A percentile compares a stretch with the other conserved stretches of the same genome.
Conservation (phyloP, 2,113 vertebrate genomes). For the Urocolius indicus region DNA sequence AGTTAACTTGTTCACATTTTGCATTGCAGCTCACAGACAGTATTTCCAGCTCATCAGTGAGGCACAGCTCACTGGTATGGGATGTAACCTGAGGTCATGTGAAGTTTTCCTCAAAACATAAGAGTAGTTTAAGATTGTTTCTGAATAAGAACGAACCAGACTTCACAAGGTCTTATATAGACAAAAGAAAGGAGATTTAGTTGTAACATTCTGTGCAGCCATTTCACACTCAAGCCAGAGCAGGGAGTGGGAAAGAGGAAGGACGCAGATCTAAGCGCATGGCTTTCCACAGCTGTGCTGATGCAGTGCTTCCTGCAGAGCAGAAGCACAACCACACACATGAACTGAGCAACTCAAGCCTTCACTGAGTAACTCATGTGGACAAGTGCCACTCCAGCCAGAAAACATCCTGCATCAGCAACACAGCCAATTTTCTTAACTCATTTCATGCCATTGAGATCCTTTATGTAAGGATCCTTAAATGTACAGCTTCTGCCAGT, state of each 20-base stretch:
- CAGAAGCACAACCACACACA: background rate
- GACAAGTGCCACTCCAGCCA: background rate
- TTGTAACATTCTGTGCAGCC: background rate
- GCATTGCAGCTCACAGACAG: background rate
- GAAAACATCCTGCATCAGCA: background rate
- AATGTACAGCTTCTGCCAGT: background rate
- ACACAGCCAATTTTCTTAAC: background rate
- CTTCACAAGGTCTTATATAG: background rate
- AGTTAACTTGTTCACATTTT: background rate
- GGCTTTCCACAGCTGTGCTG: background rate
- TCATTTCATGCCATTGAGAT: background rate
- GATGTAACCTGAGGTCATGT: background rate
- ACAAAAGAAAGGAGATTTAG: background rate
- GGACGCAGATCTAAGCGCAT: rapidly evolving
- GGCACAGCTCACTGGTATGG: background rate
- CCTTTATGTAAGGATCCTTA: too few relatives aligned
- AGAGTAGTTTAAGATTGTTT: background rate
- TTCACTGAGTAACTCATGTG: background rate
- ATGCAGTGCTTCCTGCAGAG: background rate
- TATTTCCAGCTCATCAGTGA: background rate
- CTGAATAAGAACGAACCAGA: background rate
- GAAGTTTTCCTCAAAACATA: background rate
- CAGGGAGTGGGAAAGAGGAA: background rate
- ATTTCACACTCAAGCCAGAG: background rate
- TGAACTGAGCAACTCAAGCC: background rate